Base-by-base conservation (phyloP, 1,140 invertebrate genomes). In the Drosophila orosa region DNA sequence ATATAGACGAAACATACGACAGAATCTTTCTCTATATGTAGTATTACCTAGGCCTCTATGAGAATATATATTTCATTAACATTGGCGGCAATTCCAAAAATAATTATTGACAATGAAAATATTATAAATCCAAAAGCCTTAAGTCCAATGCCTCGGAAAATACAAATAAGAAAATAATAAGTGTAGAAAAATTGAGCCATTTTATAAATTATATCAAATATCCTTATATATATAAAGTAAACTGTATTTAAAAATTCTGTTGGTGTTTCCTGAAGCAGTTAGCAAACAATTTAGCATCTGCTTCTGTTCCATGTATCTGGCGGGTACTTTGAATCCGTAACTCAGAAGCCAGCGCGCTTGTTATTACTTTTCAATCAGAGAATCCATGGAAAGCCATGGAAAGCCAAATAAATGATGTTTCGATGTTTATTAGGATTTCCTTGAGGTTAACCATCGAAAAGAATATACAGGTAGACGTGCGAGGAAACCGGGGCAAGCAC, bases 31-130 rank as follows among this genome's bases (percentile, higher is more conserved):
- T 9, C 15, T 25, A 47, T 25, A 47, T 5, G 6, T 12, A 15
- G 13, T 44, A 45, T 19, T 44, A 39, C 27, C 22, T 40, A 72
- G 33, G n/a, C 47, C 42, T 12, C 19, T 24, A 29, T 39, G 39
- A 17, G 15, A 27, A 10, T 54, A 50, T 63, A 22, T 58, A 15
- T 57, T 35, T 42, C 42, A 29, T 57, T 79, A 55, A 42, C 54
- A 71, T 74, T 74, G 74, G 59, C 69, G 66, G 72, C 42, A 62
- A 65, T 78, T 86, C 83, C 83, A 86, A 76, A 79, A 83, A 87
- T 78, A 72, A 56, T 66, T 77, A 62, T 85, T 86, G 83, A 86
- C 83, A 86, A 81, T 87, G 83, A 87, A 86, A 83, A 69, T 48
- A 58, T 61, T 67, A 40, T 35, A 57, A 45, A 42, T 74, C 54